Percentiles rank a stretch among this genome's conserved stretches.
phyloP scores from a whole-genome alignment of 2,797 vertebrate genomes.

The Sebastes reedi region DNA sequence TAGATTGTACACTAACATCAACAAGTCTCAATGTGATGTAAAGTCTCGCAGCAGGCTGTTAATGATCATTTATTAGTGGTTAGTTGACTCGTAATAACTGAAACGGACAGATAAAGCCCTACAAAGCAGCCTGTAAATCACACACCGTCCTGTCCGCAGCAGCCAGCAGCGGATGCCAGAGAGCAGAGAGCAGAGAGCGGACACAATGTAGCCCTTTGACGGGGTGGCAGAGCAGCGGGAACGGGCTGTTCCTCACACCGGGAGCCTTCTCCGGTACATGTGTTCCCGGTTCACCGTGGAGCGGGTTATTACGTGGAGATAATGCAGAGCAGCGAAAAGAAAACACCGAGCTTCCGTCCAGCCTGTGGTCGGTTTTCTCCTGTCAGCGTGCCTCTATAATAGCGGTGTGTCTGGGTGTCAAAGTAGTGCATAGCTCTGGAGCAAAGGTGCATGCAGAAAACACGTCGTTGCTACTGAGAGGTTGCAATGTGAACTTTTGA shows the following conservation, averaged over 20 bases:
- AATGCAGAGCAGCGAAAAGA: neutral
- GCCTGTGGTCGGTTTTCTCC: neutral
- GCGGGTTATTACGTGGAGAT: neutral
- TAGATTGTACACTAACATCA: neutral
- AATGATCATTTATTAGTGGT: neutral
- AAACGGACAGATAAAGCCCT: neutral
- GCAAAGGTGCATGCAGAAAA: neutral
- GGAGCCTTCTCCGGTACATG: neutral
- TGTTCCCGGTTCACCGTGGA: neutral
- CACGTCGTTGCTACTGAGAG: neutral
- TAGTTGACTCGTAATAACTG: neutral
- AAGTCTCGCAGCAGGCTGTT: neutral
- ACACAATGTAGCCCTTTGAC: conserved; percentile 82
- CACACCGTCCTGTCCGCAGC: conserved; percentile 58
- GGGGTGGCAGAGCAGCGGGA: conserved; percentile 31
- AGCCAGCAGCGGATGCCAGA: conserved; percentile 58
- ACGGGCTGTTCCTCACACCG: conserved; percentile 43
- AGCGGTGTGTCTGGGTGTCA: neutral
- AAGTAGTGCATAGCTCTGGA: neutral
- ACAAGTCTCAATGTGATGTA: neutral
- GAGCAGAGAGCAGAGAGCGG: conserved; percentile 10
- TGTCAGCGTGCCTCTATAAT: neutral
- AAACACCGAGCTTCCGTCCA: conserved; percentile 9
- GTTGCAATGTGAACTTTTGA: neutral
- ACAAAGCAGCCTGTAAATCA: neutral